Evolutionary conservation across 2,113 vertebrate species (phyloP).

Genomic region (Vireo altiloquus): DNA sequence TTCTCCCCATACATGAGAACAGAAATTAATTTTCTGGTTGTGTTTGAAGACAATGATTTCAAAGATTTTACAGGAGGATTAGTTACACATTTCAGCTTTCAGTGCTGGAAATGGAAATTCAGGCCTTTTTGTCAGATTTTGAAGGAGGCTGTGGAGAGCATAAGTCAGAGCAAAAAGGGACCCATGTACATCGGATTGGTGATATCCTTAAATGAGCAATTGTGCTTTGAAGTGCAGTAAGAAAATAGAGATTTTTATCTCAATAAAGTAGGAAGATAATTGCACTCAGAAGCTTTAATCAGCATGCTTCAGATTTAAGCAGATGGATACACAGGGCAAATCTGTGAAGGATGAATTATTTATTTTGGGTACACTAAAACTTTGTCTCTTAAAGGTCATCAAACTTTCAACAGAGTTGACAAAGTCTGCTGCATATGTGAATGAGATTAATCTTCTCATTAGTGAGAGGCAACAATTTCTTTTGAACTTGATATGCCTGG

Average conservation of each 20-base stretch:
- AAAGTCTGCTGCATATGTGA: slow-evolving; percentile 44
- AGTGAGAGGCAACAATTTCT: slow-evolving; percentile 64
- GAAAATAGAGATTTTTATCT: slow-evolving; percentile 42
- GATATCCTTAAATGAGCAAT: background rate
- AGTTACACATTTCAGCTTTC: background rate
- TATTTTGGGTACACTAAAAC: slow-evolving; percentile 53
- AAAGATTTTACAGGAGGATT: background rate
- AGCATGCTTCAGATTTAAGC: slow-evolving; percentile 32
- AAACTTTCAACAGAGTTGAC: slow-evolving; percentile 63
- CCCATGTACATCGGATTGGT: background rate
- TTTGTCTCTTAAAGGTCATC: slow-evolving; percentile 63
- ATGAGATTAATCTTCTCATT: slow-evolving; percentile 74
- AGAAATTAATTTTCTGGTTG: background rate
- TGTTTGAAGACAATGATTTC: background rate
- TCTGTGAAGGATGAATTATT: slow-evolving; percentile 56
- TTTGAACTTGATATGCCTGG: slow-evolving; percentile 74
- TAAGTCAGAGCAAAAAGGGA: background rate
- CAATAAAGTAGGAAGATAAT: slow-evolving; percentile 22
- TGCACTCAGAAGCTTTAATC: slow-evolving; percentile 17
- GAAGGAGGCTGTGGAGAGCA: background rate
- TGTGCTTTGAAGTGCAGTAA: slow-evolving; percentile 21
- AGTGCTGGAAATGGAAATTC: background rate
- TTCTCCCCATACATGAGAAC: background rate
- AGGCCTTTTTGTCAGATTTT: background rate
- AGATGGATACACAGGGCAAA: slow-evolving; percentile 41